Conservation (phyloP, 2,113 vertebrate species). For the Prionailurus bengalensis region DNA sequence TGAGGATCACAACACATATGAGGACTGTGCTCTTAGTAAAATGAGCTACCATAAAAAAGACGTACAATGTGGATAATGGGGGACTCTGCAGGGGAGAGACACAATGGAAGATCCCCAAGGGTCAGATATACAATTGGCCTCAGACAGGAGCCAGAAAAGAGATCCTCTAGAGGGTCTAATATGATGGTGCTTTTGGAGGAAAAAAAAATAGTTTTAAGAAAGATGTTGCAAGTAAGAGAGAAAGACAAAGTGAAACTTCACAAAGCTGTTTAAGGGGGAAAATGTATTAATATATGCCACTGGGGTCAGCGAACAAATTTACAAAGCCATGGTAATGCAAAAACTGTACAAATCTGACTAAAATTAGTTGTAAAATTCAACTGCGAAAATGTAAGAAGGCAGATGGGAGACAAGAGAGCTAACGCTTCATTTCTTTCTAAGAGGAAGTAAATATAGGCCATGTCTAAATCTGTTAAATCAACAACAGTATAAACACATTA, state of each 20-base stretch:
- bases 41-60: not conserved
- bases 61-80: not conserved
- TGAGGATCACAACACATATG: not conserved
- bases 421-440: slow-evolving; percentile 31
- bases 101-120: not conserved
- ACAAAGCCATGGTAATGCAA: not conserved
- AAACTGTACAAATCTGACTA: slow-evolving; percentile 3
- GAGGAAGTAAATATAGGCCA: not conserved
- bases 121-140: not conserved
- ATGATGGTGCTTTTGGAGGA: not conserved
- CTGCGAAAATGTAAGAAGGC: not conserved
- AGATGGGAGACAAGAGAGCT: not conserved
- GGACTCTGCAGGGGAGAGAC: not conserved
- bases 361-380: slow-evolving; percentile 37
- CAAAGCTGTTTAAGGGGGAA: not conserved
- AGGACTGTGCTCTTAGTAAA: not conserved
- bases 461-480: not conserved
- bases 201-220: not conserved
- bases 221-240: not conserved
- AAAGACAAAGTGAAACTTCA: not conserved
- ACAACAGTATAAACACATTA: not conserved
- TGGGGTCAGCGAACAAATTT: not conserved
- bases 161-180: not conserved
- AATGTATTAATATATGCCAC: not conserved
- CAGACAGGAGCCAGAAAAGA: not conserved